Base-by-base conservation (phyloP, 2,113 vertebrate genomes). In the Dolichallabes microphthalmus region DNA sequence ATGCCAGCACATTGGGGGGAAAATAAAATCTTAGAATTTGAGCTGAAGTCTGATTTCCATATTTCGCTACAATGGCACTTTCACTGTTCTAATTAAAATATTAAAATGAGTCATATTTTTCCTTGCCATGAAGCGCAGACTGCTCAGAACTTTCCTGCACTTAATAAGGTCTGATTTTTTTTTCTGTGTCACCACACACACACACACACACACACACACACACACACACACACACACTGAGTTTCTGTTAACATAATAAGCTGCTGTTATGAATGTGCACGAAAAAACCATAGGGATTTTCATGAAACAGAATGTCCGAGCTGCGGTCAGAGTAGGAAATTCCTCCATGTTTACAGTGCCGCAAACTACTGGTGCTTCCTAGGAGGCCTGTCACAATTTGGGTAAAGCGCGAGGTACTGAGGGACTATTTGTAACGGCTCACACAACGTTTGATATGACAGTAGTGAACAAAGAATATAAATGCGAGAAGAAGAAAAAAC, bases 251-350 rank as follows among this genome's bases (percentile, higher is more conserved):
- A 84, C 77, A 75, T 55, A 84, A 63, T 77, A 86, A 74, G 77
- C 78, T 15, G 45, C 82, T 74, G 86, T 76, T 87, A 73, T 45
- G 75, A 63, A 81, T 53, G 82, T 60, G 57, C 45, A 74, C 82
- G 15, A 35, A 73, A 77, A 69, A 75, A 84, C 85, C 39, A 45
- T 19, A 35, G 82, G 85, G 87, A 87, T 82, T 87, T 86, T 61
- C 82, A 73, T 86, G 25, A 77, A 86, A 79, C 86, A 77, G 35
- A 85, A 77, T 58, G 74, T 87, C 84, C 77, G n/a, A 83, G 25
- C 75, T 86, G 87, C 39, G 85, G 87, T 87, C 76, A 74, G 76
- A 58, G 71, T 27, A 85, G 87, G 83, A 88, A 88, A 87, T 90
- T 86, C 87, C 77, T 87, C 25, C 30, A 25, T 82, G 77, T 87